phyloP scores from a whole-genome alignment of 2,113 vertebrate genomes.

The Helogale parvula region DNA sequence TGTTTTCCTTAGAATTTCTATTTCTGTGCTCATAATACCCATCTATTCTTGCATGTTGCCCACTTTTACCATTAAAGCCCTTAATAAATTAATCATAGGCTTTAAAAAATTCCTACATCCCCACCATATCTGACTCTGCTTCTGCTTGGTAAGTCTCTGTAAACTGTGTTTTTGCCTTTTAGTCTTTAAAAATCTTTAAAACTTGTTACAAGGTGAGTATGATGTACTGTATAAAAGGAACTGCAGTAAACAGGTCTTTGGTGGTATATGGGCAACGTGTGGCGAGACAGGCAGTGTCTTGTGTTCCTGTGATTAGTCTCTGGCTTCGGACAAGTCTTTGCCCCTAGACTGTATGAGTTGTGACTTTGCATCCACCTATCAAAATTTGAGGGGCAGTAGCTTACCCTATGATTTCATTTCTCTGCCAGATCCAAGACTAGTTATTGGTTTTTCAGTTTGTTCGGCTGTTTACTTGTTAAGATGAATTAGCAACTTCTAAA shows the following conservation, averaged over 20 bases:
- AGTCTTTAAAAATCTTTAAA: not conserved
- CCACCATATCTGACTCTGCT: not conserved
- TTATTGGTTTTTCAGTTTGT: not conserved
- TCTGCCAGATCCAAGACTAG: not conserved
- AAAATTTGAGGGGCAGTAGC: not conserved
- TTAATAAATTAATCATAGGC: not conserved
- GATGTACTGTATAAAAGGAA: not conserved
- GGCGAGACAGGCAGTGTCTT: too few relatives aligned
- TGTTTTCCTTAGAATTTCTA: not conserved
- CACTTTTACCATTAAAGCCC: not conserved
- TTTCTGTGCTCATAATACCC: not conserved
- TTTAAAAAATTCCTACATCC: not conserved
- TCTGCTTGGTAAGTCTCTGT: not conserved
- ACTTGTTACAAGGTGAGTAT: not conserved
- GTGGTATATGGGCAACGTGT: not conserved
- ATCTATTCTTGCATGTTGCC: not conserved
- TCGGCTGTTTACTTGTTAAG: not conserved
- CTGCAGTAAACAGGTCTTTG: not conserved
- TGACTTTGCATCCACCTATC: not conserved
- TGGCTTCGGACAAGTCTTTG: not conserved
- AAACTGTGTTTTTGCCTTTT: not conserved
- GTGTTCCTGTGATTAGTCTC: not conserved
- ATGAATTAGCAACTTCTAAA: not conserved
- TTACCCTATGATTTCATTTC: not conserved
- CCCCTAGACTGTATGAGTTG: not conserved